Conservation (phyloP, 1,140 invertebrate species). For the Sogatella furcifera region DNA sequence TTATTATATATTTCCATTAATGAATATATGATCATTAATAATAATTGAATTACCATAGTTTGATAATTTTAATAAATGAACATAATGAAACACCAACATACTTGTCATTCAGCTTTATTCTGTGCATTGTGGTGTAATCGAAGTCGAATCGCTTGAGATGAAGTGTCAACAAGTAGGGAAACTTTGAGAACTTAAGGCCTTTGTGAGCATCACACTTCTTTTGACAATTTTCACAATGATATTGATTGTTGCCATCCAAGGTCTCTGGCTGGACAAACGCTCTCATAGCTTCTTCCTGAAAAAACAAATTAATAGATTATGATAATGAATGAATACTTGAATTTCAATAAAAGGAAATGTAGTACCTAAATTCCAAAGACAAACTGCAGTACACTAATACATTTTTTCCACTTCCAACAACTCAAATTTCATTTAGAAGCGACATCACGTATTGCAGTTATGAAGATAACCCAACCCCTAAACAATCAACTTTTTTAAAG, state of each 20-base stretch:
- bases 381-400: too few relatives aligned
- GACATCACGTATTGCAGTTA: too few relatives aligned
- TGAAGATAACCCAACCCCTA: too few relatives aligned
- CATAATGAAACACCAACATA: constrained; percentile 34
- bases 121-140: constrained; percentile 73
- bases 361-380: too few relatives aligned
- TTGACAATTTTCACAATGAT: constrained; percentile 79
- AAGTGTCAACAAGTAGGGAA: constrained; percentile 80
- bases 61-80: neutral
- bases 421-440: too few relatives aligned
- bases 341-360: too few relatives aligned
- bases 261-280: constrained; percentile 82
- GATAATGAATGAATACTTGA: too few relatives aligned
- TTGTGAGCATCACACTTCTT: constrained; percentile 88
- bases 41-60: neutral
- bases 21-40: neutral
- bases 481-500: too few relatives aligned
- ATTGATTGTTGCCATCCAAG: constrained; percentile 79
- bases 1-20: too few relatives aligned
- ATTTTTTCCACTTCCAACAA: too few relatives aligned
- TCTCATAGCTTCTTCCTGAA: constrained; percentile 67
- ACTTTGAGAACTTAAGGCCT: constrained; percentile 77
- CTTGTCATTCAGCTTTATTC: constrained; percentile 88
- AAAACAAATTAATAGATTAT: constrained; percentile 12
- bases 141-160: constrained; percentile 89